Evolutionary conservation across 2,113 vertebrate species (phyloP).

Genomic region (Eublepharis macularius): DNA sequence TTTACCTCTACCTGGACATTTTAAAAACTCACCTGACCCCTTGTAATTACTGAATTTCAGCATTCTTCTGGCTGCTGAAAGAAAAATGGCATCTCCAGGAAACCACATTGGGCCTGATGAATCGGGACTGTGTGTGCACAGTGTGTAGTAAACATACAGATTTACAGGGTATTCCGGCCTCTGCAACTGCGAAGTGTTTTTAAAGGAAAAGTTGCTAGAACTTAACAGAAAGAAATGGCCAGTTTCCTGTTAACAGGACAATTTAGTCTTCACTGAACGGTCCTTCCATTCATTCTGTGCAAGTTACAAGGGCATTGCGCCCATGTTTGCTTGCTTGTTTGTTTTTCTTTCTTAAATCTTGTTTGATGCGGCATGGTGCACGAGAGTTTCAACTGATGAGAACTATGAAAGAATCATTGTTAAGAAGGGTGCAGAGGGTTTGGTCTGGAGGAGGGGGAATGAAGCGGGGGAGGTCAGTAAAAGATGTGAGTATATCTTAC

Average conservation of each 20-base stretch:
- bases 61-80: background rate
- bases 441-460: background rate
- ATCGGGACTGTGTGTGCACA: background rate
- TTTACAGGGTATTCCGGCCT: background rate
- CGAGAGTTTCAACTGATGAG: background rate
- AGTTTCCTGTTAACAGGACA: background rate
- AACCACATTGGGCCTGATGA: background rate
- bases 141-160: background rate
- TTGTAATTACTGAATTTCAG: background rate
- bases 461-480: background rate
- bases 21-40: no score
- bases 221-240: background rate
- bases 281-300: background rate
- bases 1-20: background rate
- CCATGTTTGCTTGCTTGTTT: no score
- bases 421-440: background rate
- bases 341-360: no score
- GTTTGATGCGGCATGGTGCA: background rate
- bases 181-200: background rate
- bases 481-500: conserved; percentile 78
- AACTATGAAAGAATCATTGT: background rate
- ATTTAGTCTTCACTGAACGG: background rate
- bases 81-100: background rate
- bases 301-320: background rate
- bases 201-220: background rate